Evolutionary conservation across 2,797 vertebrate species (phyloP), one percentile per base, ranked within the genome.

Genomic region (Okamejei kenojei): DNA sequence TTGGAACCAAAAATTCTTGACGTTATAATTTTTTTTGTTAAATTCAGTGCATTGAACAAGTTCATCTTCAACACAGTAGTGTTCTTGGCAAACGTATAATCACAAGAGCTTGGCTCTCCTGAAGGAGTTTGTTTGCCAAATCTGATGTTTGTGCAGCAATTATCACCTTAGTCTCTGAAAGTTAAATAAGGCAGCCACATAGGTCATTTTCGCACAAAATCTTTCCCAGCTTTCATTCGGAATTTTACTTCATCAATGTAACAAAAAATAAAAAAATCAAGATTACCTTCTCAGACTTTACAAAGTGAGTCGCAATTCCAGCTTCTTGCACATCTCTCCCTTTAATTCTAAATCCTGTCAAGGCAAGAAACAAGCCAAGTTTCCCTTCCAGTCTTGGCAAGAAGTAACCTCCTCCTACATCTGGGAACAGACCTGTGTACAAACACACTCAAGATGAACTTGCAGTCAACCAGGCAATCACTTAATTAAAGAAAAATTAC

Each of bases 371-470:
- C 93, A 97, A 96, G 4, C 99, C 99, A 93, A 99, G 93, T 95
- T 97, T 98, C 93, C 99, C 98, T 93, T 94, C 94, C 71, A 99
- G 98, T 94, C 97, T 96, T 63, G 99, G 98, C 95, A 99, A 97
- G 95, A 99, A 99, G 95, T 98, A 97, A 58, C 99, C 99, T 58
- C 98, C 98, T 45, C 99, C 99, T 9, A 99, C 98, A 88, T 99
- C 99, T 86, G 99, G 98, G 94, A 99, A 98, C 76, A 99, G 96
- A 58, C 99, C 99, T 99, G 95, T 9, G 94, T 95, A 93, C 90
- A 94, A 95, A 78, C 80, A 93, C 86, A 73, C 15, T 81, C 65
- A 26, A 71, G 23, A 76, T 73, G 29, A 92, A 92, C 23, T 92
- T 92, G 23, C 35, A 35, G 45, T 65, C 21, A 93, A 93, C 13